Percentiles rank a stretch among this genome's conserved stretches.
Evolutionary conservation across 2,888 invertebrate genomes (phyloP).

Genomic region (Teleogryllus oceanicus): DNA sequence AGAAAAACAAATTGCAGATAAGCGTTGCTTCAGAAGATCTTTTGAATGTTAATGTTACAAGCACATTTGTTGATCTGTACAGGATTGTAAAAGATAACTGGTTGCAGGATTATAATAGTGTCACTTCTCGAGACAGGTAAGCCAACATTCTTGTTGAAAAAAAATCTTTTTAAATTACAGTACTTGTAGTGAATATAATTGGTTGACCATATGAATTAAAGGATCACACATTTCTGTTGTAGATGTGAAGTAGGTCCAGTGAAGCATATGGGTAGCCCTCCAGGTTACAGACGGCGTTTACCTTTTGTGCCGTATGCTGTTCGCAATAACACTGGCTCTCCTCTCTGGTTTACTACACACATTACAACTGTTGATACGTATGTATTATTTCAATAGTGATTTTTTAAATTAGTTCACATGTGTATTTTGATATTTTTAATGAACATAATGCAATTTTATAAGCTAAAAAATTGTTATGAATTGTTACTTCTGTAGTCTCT

Average conservation of each 20-base stretch:
- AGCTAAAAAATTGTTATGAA: neutral
- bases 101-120: conserved; percentile 64
- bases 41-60: conserved; percentile 84
- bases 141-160: neutral
- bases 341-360: conserved; percentile 80
- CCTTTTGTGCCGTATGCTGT: conserved; percentile 95
- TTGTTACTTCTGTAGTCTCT: conserved; percentile 36
- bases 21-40: conserved; percentile 65
- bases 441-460: too few relatives aligned
- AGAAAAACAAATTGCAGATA: conserved; percentile 47
- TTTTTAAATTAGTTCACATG: neutral
- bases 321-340: conserved; percentile 85
- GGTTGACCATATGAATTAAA: too few relatives aligned
- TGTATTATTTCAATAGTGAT: conserved; percentile 19
- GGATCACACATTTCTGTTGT: neutral
- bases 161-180: too few relatives aligned
- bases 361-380: conserved; percentile 62
- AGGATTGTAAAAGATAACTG: conserved; percentile 35
- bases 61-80: conserved; percentile 74
- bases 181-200: too few relatives aligned
- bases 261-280: conserved; percentile 52
- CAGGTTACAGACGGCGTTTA: conserved; percentile 67
- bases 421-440: too few relatives aligned
- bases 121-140: conserved; percentile 37
- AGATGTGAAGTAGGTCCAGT: conserved; percentile 44